Conservation (phyloP, 2,113 vertebrate species). For the Malurus melanocephalus region DNA sequence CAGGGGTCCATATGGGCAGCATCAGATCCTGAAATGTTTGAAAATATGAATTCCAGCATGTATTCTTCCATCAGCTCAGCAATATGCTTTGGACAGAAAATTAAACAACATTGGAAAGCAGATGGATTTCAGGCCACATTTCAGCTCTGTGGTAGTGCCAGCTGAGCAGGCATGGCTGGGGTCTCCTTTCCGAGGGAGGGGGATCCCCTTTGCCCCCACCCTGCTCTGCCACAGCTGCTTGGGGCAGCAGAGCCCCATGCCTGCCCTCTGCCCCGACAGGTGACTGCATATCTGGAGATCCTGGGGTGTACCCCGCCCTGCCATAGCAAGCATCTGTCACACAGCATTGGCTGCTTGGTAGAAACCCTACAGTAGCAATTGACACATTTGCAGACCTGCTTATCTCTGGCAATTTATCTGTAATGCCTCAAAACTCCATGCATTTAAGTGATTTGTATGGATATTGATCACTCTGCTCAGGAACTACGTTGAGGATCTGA, state of each 20-base stretch:
- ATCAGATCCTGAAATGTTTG: neutral
- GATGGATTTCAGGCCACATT: neutral
- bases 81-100: neutral
- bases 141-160: neutral
- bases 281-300: neutral
- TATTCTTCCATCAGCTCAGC: neutral
- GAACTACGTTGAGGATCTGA: neutral
- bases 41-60: neutral
- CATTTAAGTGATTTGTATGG: neutral
- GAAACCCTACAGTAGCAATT: neutral
- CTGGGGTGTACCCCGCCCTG: neutral
- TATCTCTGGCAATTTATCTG: neutral
- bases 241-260: neutral
- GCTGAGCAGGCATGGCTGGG: neutral
- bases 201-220: neutral
- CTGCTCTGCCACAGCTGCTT: neutral
- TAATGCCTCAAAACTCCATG: rapidly evolving
- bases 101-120: neutral
- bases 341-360: rapidly evolving
- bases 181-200: rapidly evolving
- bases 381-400: neutral
- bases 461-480: neutral
- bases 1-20: no score
- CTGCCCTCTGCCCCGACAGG: neutral
- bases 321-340: neutral